Evolutionary conservation across 2,113 vertebrate genomes (phyloP).

Genomic region (Ivindomyrus marchei): DNA sequence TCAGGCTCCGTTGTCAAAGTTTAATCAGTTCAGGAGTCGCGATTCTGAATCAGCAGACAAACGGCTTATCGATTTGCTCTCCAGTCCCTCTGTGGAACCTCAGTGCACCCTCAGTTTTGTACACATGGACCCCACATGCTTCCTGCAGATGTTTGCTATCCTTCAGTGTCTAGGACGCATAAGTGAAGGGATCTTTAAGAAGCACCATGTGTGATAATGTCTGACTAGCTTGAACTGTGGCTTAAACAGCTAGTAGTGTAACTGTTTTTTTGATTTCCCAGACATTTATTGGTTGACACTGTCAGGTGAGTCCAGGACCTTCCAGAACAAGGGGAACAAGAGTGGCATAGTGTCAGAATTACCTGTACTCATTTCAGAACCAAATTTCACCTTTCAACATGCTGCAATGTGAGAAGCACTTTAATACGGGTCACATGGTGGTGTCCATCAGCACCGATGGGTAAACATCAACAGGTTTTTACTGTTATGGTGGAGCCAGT

Average conservation of each 20-base stretch:
- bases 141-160: background rate
- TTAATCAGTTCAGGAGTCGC: background rate
- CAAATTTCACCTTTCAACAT: background rate
- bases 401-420: background rate
- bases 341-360: background rate
- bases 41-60: background rate
- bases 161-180: background rate
- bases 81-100: background rate
- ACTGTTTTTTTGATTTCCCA: background rate
- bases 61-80: background rate
- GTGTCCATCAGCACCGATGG: background rate
- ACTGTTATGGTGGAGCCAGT: background rate
- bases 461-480: background rate
- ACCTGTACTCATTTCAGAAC: background rate
- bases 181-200: background rate
- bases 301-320: too few species aligned
- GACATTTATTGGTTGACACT: background rate
- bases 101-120: background rate
- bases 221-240: background rate
- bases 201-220: background rate
- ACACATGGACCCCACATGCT: background rate
- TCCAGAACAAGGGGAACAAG: background rate
- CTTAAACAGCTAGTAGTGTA: background rate
- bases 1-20: background rate
- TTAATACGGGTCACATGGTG: background rate